These are phyloP conservation scores for Patiria miniata DNA, from an alignment of 35 echinoderm and acorn worm genomes.

Conservation along the genomic window DNA sequence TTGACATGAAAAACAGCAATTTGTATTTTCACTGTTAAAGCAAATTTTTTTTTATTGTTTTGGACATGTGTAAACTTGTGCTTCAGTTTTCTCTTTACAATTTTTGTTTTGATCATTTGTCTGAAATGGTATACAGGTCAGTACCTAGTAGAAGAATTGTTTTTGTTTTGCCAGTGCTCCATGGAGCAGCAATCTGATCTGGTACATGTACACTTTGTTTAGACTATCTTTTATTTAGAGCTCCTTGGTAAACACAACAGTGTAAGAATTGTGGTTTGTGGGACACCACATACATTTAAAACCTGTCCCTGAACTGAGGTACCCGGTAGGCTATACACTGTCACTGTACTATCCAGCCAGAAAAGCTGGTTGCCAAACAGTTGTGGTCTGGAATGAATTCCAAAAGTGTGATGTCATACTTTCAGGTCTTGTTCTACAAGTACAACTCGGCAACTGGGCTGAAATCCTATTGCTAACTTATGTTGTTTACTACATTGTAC, in stretches of 20 bases:
- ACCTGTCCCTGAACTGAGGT: neutral
- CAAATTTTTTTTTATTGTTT: no score
- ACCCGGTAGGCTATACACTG: neutral
- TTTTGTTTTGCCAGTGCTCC: no score
- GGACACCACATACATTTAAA: neutral
- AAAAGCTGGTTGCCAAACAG: neutral
- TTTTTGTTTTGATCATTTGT: no score
- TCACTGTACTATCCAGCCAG: neutral
- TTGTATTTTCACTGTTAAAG: no score
- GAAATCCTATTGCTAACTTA: neutral
- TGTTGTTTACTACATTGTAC: neutral
- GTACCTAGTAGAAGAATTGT: no score
- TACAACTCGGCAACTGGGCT: no score
- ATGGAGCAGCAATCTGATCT: no score
- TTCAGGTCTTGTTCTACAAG: constrained; percentile 1
- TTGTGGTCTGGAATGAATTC: neutral
- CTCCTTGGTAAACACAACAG: neutral
- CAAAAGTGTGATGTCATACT: constrained; percentile 14
- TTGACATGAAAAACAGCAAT: no score
- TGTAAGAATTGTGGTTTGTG: neutral
- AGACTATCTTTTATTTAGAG: neutral
- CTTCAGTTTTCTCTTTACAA: no score
- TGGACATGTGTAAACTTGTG: no score
- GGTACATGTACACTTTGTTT: neutral
- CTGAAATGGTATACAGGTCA: no score